Percentiles rank a stretch among this genome's conserved stretches.
These are phyloP conservation scores for Takifugu ocellatus DNA, from an alignment of 2,797 vertebrate species.

Conservation along the genomic window DNA sequence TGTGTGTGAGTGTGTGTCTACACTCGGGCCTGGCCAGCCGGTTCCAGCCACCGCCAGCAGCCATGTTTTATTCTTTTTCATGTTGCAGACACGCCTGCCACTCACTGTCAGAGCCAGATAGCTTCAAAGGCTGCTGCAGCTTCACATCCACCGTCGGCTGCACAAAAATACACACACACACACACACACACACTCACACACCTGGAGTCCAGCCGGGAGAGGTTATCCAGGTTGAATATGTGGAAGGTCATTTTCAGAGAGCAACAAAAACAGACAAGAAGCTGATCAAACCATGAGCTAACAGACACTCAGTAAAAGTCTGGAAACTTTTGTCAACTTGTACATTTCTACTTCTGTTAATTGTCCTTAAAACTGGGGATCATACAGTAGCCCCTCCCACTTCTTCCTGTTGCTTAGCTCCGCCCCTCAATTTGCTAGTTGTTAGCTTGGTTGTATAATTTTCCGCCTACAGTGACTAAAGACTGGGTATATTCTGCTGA, in stretches of 20 bases:
- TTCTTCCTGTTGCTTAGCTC: too few relatives aligned
- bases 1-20: conserved; percentile 32
- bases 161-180: conserved; percentile 8
- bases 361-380: too few relatives aligned
- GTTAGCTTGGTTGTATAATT: too few relatives aligned
- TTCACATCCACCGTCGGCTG: conserved; percentile 21
- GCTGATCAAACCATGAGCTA: too few relatives aligned
- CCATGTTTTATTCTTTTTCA: conserved; percentile 81
- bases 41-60: conserved; percentile 63
- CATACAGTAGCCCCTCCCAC: too few relatives aligned
- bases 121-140: conserved; percentile 67
- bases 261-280: too few relatives aligned
- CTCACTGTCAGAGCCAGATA: conserved; percentile 72
- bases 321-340: neutral
- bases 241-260: conserved; percentile 48
- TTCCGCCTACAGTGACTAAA: too few relatives aligned
- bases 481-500: conserved; percentile 4
- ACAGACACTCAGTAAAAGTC: too few relatives aligned
- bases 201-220: conserved; percentile 24
- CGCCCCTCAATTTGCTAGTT: too few relatives aligned
- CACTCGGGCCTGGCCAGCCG: conserved; percentile 52
- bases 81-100: conserved; percentile 72
- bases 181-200: conserved; percentile 1
- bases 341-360: too few relatives aligned
- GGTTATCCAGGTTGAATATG: conserved; percentile 28